phyloP scores from a whole-genome alignment of 2,888 invertebrate species.

The Hypsopygia costalis region DNA sequence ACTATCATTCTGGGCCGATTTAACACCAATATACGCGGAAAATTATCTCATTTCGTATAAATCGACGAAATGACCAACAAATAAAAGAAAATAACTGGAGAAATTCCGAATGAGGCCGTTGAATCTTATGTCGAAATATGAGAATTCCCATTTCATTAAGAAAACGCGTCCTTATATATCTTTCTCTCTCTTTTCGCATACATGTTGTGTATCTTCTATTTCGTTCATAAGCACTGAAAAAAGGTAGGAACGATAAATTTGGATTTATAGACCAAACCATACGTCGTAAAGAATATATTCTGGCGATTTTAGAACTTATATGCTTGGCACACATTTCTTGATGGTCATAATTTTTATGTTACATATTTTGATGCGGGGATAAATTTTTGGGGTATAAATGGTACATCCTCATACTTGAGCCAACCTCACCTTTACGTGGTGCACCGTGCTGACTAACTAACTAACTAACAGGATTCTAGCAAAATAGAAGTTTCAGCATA shows the following conservation, averaged over 20 bases:
- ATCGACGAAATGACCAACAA: too few relatives aligned
- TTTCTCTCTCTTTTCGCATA: conserved; percentile 5
- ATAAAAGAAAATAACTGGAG: conserved; percentile 2
- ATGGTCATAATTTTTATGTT: background rate
- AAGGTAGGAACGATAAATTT: background rate
- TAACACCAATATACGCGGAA: too few relatives aligned
- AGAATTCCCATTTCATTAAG: conserved; percentile 9
- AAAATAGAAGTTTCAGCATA: too few relatives aligned
- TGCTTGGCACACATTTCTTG: background rate
- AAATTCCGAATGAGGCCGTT: too few relatives aligned
- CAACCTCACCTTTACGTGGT: too few relatives aligned
- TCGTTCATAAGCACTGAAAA: background rate
- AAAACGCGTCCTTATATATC: conserved; percentile 6
- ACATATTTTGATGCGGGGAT: background rate
- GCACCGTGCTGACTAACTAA: too few relatives aligned
- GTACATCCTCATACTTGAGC: too few relatives aligned
- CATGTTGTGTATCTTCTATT: background rate
- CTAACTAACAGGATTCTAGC: too few relatives aligned
- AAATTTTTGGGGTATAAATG: too few relatives aligned
- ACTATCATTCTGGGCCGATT: too few relatives aligned
- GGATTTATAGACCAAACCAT: conserved; percentile 1
- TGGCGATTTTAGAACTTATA: background rate
- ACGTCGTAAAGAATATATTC: background rate
- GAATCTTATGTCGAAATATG: background rate
- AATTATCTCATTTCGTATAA: too few relatives aligned